Conservation (phyloP, 2,888 invertebrate species). For the Stramonita haemastoma region DNA sequence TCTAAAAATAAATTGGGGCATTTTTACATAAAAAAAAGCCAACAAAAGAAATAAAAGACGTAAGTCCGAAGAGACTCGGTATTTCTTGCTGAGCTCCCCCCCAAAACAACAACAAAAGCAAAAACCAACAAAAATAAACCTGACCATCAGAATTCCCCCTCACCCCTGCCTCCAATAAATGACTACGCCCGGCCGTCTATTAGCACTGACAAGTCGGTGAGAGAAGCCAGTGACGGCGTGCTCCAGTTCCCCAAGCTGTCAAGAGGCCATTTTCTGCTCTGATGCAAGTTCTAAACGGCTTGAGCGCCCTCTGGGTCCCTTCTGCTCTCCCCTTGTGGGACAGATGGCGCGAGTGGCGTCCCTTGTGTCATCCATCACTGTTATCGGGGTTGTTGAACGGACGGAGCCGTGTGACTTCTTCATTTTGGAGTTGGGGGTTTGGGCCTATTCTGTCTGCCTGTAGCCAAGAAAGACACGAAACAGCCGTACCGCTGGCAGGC, state of each 20-base stretch:
- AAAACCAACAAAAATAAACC: no score
- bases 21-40: no score
- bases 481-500: not conserved
- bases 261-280: slow-evolving; percentile 15
- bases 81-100: no score
- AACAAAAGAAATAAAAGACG: no score
- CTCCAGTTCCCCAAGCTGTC: not conserved
- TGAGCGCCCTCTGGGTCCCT: slow-evolving; percentile 6
- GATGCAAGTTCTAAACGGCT: slow-evolving; percentile 29
- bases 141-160: no score
- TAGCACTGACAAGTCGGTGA: not conserved
- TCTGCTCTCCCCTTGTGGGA: slow-evolving; percentile 7
- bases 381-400: slow-evolving; percentile 8
- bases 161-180: no score
- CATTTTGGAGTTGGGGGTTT: not conserved
- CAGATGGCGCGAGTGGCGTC: not conserved
- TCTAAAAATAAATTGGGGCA: no score
- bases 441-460: not conserved
- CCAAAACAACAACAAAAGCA: no score
- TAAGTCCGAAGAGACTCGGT: no score
- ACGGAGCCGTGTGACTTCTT: not conserved
- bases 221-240: not conserved
- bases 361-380: slow-evolving; percentile 24
- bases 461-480: slow-evolving; percentile 4
- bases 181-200: not conserved